Evolutionary conservation across 2,113 vertebrate species (phyloP).

Genomic region (Gallinago jamesoni): DNA sequence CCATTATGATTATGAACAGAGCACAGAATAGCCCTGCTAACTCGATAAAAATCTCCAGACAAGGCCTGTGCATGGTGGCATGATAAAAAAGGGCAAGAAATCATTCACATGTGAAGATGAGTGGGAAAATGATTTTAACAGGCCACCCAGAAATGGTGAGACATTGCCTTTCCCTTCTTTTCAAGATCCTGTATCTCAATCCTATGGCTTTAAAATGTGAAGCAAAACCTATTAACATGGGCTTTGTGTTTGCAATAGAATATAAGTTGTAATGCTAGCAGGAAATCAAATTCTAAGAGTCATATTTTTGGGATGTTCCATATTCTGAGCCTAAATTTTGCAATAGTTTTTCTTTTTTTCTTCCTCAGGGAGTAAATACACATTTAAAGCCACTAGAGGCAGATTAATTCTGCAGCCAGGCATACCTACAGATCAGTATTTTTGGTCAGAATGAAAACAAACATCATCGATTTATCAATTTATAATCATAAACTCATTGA

Average conservation of each 20-base stretch:
- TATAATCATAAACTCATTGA: not conserved
- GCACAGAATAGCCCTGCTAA: not conserved
- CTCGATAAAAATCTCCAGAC: not conserved
- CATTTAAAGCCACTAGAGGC: slow-evolving; percentile 31
- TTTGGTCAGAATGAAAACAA: slow-evolving; percentile 27
- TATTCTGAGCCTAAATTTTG: not conserved
- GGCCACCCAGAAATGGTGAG: not conserved
- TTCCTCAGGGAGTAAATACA: slow-evolving; percentile 46
- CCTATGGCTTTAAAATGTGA: slow-evolving; percentile 4
- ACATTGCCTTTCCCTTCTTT: not conserved
- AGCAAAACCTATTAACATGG: slow-evolving; percentile 20
- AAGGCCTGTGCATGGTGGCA: not conserved
- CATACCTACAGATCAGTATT: slow-evolving; percentile 38
- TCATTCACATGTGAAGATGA: not conserved
- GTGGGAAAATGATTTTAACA: slow-evolving; percentile 8
- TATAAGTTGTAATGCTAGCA: not conserved
- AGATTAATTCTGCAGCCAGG: slow-evolving; percentile 50
- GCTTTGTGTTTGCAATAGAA: not conserved
- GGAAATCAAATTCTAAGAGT: not conserved
- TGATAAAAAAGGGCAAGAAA: slow-evolving; percentile 17
- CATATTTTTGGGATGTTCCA: not conserved
- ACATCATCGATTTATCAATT: slow-evolving; percentile 33
- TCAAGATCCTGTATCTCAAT: slow-evolving; percentile 6
- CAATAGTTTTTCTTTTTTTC: not conserved
- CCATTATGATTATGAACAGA: not conserved